A percentile compares a stretch with the other conserved stretches of the same genome.
Evolutionary conservation across 2,888 invertebrate species (phyloP).

Genomic region (Caradrina kadenii): DNA sequence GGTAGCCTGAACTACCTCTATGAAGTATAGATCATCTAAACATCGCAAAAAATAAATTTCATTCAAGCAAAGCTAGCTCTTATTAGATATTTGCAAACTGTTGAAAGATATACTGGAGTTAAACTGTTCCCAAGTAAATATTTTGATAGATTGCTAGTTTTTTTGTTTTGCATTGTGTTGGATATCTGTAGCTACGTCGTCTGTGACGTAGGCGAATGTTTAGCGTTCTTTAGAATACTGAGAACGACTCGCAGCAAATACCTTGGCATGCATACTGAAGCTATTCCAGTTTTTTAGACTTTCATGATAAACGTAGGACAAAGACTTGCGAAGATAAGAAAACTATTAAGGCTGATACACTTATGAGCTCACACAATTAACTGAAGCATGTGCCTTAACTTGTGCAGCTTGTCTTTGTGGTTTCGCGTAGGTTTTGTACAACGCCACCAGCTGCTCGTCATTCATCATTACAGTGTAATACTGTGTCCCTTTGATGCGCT

Average conservation of each 20-base stretch:
- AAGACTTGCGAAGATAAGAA: slow-evolving; percentile 27
- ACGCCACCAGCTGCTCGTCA: slow-evolving; percentile 59
- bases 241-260: slow-evolving; percentile 44
- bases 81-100: neutral
- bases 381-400: slow-evolving; percentile 12
- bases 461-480: slow-evolving; percentile 60
- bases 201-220: slow-evolving; percentile 49
- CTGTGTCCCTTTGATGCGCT: slow-evolving; percentile 69
- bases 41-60: slow-evolving; percentile 7
- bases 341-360: slow-evolving; percentile 10
- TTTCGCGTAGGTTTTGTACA: slow-evolving; percentile 24
- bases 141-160: slow-evolving; percentile 23
- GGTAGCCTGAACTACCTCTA: neutral
- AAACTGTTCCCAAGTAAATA: slow-evolving; percentile 36
- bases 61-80: slow-evolving; percentile 27
- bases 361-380: slow-evolving; percentile 19
- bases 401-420: slow-evolving; percentile 1
- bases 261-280: slow-evolving; percentile 41
- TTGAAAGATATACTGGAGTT: neutral
- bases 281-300: slow-evolving; percentile 32
- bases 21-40: neutral
- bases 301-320: slow-evolving; percentile 15
- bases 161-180: slow-evolving; percentile 18
- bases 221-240: slow-evolving; percentile 41
- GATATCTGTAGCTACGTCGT: slow-evolving; percentile 23